Percentiles rank a stretch among this genome's conserved stretches.
Conservation (phyloP, 2,888 invertebrate species). For the Drosophila vallismaia region DNA sequence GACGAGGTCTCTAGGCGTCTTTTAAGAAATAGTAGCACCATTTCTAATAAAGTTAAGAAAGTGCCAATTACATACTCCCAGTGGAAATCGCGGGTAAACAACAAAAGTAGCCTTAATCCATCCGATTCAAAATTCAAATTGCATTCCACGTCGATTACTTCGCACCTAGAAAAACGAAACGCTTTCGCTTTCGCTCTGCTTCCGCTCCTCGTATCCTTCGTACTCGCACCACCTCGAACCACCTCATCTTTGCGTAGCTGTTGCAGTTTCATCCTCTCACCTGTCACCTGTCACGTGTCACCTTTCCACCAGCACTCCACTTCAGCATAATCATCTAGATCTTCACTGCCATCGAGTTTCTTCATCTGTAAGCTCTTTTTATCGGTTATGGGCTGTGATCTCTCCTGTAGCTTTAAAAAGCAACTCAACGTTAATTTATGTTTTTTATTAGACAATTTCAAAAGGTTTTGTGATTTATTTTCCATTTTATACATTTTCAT, state of each 20-base stretch:
- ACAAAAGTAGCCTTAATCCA: slow-evolving; percentile 40
- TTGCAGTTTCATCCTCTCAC: not conserved
- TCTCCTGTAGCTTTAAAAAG: not conserved
- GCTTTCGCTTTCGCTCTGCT: slow-evolving; percentile 4
- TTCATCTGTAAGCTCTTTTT: not conserved
- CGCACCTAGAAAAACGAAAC: slow-evolving; percentile 13
- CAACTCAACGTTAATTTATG: no score
- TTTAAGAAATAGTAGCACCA: slow-evolving; percentile 83
- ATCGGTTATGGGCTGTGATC: not conserved
- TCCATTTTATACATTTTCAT: not conserved
- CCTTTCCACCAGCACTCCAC: not conserved
- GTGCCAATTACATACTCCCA: slow-evolving; percentile 86
- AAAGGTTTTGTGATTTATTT: not conserved
- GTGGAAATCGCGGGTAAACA: slow-evolving; percentile 87
- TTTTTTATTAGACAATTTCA: no score
- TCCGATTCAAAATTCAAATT: slow-evolving; percentile 36
- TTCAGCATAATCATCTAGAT: not conserved
- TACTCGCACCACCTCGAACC: not conserved
- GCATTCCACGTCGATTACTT: slow-evolving; percentile 23
- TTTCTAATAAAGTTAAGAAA: slow-evolving; percentile 84
- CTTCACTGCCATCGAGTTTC: not conserved
- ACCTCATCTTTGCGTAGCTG: not conserved
- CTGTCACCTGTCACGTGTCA: not conserved
- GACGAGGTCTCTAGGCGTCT: slow-evolving; percentile 86
- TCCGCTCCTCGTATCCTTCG: not conserved